A percentile compares a stretch with the other conserved stretches of the same genome.
phyloP scores from a whole-genome alignment of 2,888 invertebrate genomes.

The Diaprepes abbreviatus region DNA sequence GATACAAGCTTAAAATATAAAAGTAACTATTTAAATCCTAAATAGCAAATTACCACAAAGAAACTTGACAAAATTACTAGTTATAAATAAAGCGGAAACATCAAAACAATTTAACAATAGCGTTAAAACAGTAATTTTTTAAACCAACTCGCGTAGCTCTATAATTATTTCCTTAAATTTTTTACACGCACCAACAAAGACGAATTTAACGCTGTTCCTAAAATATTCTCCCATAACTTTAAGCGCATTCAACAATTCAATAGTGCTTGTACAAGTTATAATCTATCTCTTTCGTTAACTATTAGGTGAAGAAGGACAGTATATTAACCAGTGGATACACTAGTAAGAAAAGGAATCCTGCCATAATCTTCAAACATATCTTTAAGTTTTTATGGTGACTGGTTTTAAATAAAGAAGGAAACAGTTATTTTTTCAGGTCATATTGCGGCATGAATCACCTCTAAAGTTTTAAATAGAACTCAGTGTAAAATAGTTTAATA shows the following conservation, averaged over 20 bases:
- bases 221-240: slow-evolving; percentile 30
- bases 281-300: no score
- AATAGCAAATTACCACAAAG: neutral
- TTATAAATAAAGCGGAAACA: slow-evolving; percentile 27
- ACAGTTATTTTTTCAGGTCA: slow-evolving; percentile 30
- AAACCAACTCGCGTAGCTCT: slow-evolving; percentile 16
- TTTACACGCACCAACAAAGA: slow-evolving; percentile 31
- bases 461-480: slow-evolving; percentile 13
- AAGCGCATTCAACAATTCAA: no score
- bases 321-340: no score
- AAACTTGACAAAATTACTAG: slow-evolving; percentile 10
- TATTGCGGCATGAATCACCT: slow-evolving; percentile 7
- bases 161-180: slow-evolving; percentile 25
- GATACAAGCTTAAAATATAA: no score
- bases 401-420: slow-evolving; percentile 37
- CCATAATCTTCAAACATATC: slow-evolving; percentile 24
- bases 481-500: slow-evolving; percentile 15
- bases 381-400: slow-evolving; percentile 40
- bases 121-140: slow-evolving; percentile 22
- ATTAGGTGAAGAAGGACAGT: no score
- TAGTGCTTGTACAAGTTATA: no score
- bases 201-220: slow-evolving; percentile 29
- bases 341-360: no score
- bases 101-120: slow-evolving; percentile 22
- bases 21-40: no score